Evolutionary conservation across 1,140 invertebrate species (phyloP).

Genomic region (Hyles euphorbiae): DNA sequence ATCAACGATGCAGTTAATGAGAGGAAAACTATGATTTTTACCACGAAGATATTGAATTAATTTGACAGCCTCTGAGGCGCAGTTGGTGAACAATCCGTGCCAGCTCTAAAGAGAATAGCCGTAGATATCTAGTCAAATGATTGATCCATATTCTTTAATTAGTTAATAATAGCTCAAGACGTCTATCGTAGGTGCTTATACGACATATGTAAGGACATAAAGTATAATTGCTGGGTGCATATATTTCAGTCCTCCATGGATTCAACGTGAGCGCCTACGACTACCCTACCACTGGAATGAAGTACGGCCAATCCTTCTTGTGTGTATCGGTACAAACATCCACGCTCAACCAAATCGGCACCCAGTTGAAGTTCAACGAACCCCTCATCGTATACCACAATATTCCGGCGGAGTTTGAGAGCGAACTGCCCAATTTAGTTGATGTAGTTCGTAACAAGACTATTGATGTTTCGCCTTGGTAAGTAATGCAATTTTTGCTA

Average conservation of each 20-base stretch:
- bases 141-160: too few species aligned
- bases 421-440: slow-evolving; percentile 77
- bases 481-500: slow-evolving; percentile 24
- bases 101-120: too few species aligned
- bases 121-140: too few species aligned
- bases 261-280: slow-evolving; percentile 76
- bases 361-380: slow-evolving; percentile 85
- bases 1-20: too few species aligned
- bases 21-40: too few species aligned
- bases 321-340: slow-evolving; percentile 84
- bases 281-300: slow-evolving; percentile 84
- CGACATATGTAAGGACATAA: too few species aligned
- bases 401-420: slow-evolving; percentile 73
- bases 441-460: slow-evolving; percentile 79
- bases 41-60: too few species aligned
- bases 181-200: too few species aligned
- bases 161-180: too few species aligned
- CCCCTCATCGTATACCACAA: slow-evolving; percentile 74
- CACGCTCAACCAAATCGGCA: slow-evolving; percentile 82
- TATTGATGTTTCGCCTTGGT: slow-evolving; percentile 79
- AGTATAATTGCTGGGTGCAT: too few species aligned
- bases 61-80: too few species aligned
- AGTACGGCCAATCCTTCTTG: slow-evolving; percentile 91
- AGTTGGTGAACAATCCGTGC: too few species aligned
- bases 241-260: slow-evolving; percentile 41